A percentile compares a stretch with the other conserved stretches of the same genome.
Evolutionary conservation across 2,888 invertebrate species (phyloP).

Genomic region (Synergus japonicus): DNA sequence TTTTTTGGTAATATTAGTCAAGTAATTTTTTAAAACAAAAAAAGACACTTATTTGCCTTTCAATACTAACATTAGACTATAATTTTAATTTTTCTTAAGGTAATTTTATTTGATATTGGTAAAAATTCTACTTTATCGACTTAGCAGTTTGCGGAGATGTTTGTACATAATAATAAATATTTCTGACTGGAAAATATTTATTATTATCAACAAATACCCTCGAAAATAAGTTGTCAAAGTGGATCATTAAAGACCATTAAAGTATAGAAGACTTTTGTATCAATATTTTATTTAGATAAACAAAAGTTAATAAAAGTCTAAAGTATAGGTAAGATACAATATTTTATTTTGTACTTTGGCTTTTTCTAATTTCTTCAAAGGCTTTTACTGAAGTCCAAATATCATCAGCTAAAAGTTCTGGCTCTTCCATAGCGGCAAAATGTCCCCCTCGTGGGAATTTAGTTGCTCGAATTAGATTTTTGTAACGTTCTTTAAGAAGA

Average conservation of each 20-base stretch:
- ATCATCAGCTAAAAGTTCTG: constrained; percentile 70
- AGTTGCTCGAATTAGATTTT: constrained; percentile 68
- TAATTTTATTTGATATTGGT: too few species aligned
- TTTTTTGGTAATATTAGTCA: background rate
- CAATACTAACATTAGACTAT: background rate
- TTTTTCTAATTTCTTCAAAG: constrained; percentile 20
- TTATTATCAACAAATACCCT: too few species aligned
- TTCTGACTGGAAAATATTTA: too few species aligned
- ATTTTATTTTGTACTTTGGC: background rate
- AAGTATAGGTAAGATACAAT: background rate
- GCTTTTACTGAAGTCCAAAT: constrained; percentile 59
- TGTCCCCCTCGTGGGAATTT: constrained; percentile 72
- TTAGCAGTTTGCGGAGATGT: too few species aligned
- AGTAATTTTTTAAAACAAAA: background rate
- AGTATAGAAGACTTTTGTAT: background rate
- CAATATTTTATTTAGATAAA: background rate
- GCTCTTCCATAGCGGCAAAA: constrained; percentile 72
- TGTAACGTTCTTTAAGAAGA: constrained; percentile 65
- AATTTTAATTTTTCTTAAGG: too few species aligned
- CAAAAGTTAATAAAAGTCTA: background rate
- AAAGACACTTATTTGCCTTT: background rate
- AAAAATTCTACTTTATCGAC: too few species aligned
- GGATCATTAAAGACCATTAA: background rate
- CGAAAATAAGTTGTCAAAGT: too few species aligned
- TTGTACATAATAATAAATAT: too few species aligned